A percentile compares a stretch with the other conserved stretches of the same genome.
These are phyloP conservation scores for Porites cylindrica DNA, from an alignment of 92 coral and sea anemone genomes.

Conservation along the genomic window DNA sequence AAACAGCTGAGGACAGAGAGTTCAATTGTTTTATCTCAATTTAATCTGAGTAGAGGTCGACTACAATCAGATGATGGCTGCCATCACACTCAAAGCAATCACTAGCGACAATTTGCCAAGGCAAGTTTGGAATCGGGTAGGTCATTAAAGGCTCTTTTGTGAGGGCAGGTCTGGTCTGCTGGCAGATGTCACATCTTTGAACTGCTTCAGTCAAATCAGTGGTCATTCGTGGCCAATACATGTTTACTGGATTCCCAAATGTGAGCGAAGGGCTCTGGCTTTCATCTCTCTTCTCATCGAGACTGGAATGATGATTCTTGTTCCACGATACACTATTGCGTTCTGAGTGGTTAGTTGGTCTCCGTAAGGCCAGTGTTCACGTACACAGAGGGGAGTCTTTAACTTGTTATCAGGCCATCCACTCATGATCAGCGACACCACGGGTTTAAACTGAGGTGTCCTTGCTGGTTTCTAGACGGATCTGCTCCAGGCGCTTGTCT, in stretches of 20 bases:
- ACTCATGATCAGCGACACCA: constrained; percentile 50
- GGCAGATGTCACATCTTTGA: constrained; percentile 43
- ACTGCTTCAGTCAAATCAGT: constrained; percentile 14
- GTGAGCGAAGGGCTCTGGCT: constrained; percentile 45
- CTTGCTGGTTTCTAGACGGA: constrained; percentile 45
- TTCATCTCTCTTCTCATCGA: constrained; percentile 53
- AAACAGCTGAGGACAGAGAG: not conserved
- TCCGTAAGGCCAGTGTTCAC: constrained; percentile 31
- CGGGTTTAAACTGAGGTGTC: constrained; percentile 60
- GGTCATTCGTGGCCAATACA: constrained; percentile 75
- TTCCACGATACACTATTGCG: constrained; percentile 45
- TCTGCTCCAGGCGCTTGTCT: constrained; percentile 50
- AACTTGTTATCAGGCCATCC: constrained; percentile 74
- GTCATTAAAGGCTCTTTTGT: constrained; percentile 67
- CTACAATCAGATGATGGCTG: constrained; percentile 38
- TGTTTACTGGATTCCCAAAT: constrained; percentile 73
- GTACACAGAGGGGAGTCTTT: constrained; percentile 4
- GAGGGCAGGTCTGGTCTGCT: constrained; percentile 42
- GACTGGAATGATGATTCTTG: constrained; percentile 45
- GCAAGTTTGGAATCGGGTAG: constrained; percentile 59
- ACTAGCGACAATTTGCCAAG: constrained; percentile 68
- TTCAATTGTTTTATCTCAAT: no score
- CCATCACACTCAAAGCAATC: constrained; percentile 66
- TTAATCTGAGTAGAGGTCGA: not conserved
- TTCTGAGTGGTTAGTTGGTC: constrained; percentile 44